Conservation (phyloP, 1,140 invertebrate species). For the Bombyx mori region ASM3026992v2 NC_085123.1:3389501-3390000, state of each 20-base stretch:
- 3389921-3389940: conserved; percentile 31
- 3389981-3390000: conserved; percentile 46
- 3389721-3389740: conserved; percentile 16
- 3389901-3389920: conserved; percentile 39
- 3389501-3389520: too few relatives aligned
- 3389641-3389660: not conserved
- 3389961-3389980: conserved; percentile 38
- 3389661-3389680: not conserved
- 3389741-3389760: conserved; percentile 12
- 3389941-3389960: conserved; percentile 41
- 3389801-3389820: conserved; percentile 35
- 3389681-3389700: conserved; percentile 7
- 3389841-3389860: conserved; percentile 35
- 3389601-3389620: too few relatives aligned
- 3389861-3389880: conserved; percentile 27
- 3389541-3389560: too few relatives aligned
- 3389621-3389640: too few relatives aligned
- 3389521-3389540: too few relatives aligned
- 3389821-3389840: conserved; percentile 36
- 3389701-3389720: conserved; percentile 28
- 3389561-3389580: too few relatives aligned
- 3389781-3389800: conserved; percentile 34
- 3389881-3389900: conserved; percentile 37
- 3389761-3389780: conserved; percentile 31
- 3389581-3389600: too few relatives aligned